phyloP scores from a whole-genome alignment of 2,113 vertebrate genomes.

The Thamnophis sirtalis region DNA sequence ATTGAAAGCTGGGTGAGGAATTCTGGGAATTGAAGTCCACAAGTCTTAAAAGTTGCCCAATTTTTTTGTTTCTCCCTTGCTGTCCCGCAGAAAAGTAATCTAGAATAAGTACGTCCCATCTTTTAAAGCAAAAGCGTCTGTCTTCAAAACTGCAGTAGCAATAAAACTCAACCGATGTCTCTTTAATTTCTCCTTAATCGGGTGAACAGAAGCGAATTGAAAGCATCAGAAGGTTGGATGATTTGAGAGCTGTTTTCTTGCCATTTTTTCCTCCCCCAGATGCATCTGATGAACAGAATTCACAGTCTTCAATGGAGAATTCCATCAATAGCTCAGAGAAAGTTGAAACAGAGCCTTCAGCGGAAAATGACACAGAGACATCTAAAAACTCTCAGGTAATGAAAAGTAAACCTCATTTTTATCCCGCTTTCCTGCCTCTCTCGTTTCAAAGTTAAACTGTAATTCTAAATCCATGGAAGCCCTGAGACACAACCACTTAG shows the following conservation, averaged over 20 bases:
- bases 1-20: no score
- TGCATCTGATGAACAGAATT: slow-evolving; percentile 75
- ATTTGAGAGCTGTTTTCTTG: slow-evolving; percentile 37
- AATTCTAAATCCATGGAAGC: slow-evolving; percentile 5
- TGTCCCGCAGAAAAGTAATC: no score
- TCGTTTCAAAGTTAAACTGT: neutral
- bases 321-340: slow-evolving; percentile 83
- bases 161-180: neutral
- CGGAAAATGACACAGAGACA: slow-evolving; percentile 80
- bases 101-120: neutral
- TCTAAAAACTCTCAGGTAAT: slow-evolving; percentile 91
- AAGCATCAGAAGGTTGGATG: neutral
- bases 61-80: neutral
- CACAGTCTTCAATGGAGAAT: slow-evolving; percentile 80
- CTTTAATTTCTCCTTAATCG: neutral
- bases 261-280: slow-evolving; percentile 58
- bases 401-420: neutral
- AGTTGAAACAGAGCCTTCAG: slow-evolving; percentile 78
- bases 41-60: no score
- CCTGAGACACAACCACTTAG: slow-evolving; percentile 25
- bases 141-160: neutral
- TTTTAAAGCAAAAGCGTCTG: neutral
- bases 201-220: neutral
- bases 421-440: neutral
- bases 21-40: no score